Base-by-base conservation (phyloP, 2,797 vertebrate genomes). In the Nothura maculosa region DNA sequence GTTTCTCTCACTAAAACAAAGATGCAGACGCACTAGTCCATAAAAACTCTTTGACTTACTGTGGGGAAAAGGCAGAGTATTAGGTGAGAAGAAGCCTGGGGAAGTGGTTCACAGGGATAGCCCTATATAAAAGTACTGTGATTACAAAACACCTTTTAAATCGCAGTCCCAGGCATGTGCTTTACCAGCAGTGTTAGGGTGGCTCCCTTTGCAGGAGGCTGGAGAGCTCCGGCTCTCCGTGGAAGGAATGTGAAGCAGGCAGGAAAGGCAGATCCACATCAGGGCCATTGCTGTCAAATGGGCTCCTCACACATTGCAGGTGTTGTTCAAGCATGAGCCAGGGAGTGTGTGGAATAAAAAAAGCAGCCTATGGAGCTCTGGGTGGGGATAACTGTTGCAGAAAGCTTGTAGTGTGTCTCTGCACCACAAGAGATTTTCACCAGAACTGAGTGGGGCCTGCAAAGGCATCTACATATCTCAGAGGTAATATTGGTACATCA, bases 301-400 rank as follows among this genome's bases (percentile, higher is more conserved):
- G 78, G 62, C 78, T 89, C 81, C 90, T 93, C 87, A 88, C 63
- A 79, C 63, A 45, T 19, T 67, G 81, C 87, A 92, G 90, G 81
- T 90, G 91, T 87, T 94, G 70, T 64, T 93, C 55, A 66, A 76
- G 76, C 69, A 74, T 3, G 7, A 94, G 82, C 52, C 80, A 73
- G 42, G 32, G 50, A 78, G 43, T 40, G 77, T 57, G 72, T 43
- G 52, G 93, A 95, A 95, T 90, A 76, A 93, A 94, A 93, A 94
- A 88, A 84, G n/a, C 70, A 86, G 86, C 11, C 74, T 81, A 42
- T 76, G 81, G 63, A 91, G 81, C 28, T 79, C 66, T 10, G 69
- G 47, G 24, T 66, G 63, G 22, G 60, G 52, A 73, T 74, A 77
- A 88, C 89, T n/a, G 85, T 63, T 85, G 70, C 63, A 87, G 81